Percentiles rank a stretch among this genome's conserved stretches.
phyloP scores from a whole-genome alignment of 2,888 invertebrate genomes.

The Microctonus brassicae region DNA sequence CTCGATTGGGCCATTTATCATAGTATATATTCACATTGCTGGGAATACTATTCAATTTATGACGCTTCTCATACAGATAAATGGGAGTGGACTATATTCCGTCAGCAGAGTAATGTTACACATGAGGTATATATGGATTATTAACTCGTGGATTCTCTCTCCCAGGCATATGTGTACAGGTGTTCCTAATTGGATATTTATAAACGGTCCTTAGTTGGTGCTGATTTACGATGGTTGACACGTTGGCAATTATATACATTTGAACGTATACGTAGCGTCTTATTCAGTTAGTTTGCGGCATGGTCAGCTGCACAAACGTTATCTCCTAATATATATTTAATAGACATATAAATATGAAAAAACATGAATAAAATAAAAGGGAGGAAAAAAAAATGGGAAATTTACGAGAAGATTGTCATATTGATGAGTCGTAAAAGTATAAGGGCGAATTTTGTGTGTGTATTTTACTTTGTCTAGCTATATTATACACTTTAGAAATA shows the following conservation, averaged over 20 bases:
- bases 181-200: constrained; percentile 69
- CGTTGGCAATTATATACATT: constrained; percentile 50
- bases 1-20: constrained; percentile 3
- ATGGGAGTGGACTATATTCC: constrained; percentile 9
- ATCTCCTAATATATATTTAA: constrained; percentile 8
- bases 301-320: not conserved
- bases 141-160: constrained; percentile 33
- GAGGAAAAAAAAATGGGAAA: not conserved
- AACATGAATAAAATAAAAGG: not conserved
- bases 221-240: constrained; percentile 49
- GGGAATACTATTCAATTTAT: constrained; percentile 19
- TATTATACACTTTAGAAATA: no score
- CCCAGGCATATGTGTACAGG: constrained; percentile 54
- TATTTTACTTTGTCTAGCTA: no score
- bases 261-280: constrained; percentile 36
- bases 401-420: not conserved
- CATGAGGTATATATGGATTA: constrained; percentile 15
- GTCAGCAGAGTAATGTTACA: constrained; percentile 7
- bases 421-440: no score
- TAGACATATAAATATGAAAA: not conserved
- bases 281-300: constrained; percentile 54
- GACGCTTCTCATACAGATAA: constrained; percentile 20
- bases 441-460: no score
- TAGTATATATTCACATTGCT: constrained; percentile 15
- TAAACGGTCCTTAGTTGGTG: constrained; percentile 59